These are phyloP conservation scores for Bufotes viridis DNA, from an alignment of 2,797 vertebrate species.

Conservation along the genomic window DNA sequence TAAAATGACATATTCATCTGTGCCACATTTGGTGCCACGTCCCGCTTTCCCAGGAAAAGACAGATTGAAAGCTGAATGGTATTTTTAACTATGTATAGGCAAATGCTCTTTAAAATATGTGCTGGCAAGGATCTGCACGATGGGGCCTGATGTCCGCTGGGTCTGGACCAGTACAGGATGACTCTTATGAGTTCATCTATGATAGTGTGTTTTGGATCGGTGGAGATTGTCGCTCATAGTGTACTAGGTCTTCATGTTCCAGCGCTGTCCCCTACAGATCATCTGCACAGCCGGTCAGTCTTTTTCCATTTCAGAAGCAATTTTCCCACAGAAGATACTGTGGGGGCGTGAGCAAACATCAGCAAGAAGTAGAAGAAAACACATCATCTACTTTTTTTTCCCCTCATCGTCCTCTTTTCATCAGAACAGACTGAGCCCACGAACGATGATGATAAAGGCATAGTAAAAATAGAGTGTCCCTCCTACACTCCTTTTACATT, in stretches of 20 bases:
- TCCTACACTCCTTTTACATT: neutral
- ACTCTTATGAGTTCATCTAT: neutral
- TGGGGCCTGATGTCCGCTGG: neutral
- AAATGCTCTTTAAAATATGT: neutral
- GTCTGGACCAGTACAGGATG: neutral
- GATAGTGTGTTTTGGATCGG: neutral
- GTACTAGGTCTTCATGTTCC: constrained; percentile 16
- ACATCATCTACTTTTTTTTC: constrained; percentile 12
- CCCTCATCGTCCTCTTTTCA: neutral
- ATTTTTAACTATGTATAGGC: neutral
- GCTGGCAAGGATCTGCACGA: neutral
- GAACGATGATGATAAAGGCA: constrained; percentile 3
- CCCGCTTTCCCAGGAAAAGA: neutral
- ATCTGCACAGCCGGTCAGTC: constrained; percentile 35
- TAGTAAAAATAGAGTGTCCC: neutral
- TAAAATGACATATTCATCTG: neutral
- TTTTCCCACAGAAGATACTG: constrained; percentile 54
- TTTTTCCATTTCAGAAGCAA: constrained; percentile 40
- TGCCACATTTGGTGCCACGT: neutral
- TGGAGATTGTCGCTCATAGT: neutral
- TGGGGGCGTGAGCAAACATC: constrained; percentile 21
- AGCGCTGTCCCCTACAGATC: constrained; percentile 15
- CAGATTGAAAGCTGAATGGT: neutral
- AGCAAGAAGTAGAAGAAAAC: constrained; percentile 30
- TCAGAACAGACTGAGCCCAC: neutral